These are phyloP conservation scores for Mesoclemmys tuberculata DNA, from an alignment of 2,113 vertebrate genomes.

Conservation along the genomic window DNA sequence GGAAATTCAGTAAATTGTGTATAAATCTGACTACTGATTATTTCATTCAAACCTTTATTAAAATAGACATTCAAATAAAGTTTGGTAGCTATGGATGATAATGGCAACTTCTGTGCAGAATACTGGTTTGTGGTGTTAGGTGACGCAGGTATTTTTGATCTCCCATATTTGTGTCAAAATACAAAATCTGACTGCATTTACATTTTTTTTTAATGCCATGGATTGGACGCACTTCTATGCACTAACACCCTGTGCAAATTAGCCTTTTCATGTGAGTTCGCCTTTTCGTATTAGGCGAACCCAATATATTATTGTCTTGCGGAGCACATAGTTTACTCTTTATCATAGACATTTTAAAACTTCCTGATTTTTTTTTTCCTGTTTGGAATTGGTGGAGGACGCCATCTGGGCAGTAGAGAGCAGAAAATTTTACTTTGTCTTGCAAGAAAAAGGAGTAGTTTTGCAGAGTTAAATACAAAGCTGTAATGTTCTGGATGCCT, in stretches of 20 bases:
- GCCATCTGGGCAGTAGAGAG: conserved; percentile 36
- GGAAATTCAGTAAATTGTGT: not conserved
- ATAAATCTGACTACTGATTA: not conserved
- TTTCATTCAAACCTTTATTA: not conserved
- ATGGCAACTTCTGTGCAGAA: not conserved
- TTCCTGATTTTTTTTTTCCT: not conserved
- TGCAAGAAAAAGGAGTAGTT: conserved; percentile 50
- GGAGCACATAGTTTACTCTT: conserved; percentile 24
- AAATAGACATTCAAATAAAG: not conserved
- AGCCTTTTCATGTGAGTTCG: conserved; percentile 33
- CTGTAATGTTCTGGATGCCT: not conserved
- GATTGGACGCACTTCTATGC: conserved; percentile 45
- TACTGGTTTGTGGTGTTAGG: conserved; percentile 2
- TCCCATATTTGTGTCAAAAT: conserved; percentile 8
- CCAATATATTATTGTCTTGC: not conserved
- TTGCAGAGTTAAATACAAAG: conserved; percentile 16
- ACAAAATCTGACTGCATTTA: conserved; percentile 46
- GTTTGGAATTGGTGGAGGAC: not conserved
- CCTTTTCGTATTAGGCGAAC: conserved; percentile 45
- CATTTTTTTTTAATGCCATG: conserved; percentile 30
- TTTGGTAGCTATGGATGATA: not conserved
- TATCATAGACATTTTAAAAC: not conserved
- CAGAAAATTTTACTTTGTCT: conserved; percentile 53
- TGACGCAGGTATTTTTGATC: not conserved
- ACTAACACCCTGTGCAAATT: conserved; percentile 61